Conservation (phyloP, 2,113 vertebrate species). For the Cyanoramphus novaezelandiae region DNA sequence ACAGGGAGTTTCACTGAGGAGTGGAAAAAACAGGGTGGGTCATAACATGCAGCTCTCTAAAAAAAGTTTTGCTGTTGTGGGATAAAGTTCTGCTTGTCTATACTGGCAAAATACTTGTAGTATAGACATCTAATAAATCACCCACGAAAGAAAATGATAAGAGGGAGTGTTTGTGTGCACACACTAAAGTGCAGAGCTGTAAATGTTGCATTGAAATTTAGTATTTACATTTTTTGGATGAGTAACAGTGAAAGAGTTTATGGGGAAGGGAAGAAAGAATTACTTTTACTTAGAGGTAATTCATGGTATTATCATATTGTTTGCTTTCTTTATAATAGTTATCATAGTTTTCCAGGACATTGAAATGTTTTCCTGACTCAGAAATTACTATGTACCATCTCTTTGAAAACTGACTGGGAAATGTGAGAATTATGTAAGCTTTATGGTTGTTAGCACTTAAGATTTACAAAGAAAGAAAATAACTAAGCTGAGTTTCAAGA, state of each 20-base stretch:
- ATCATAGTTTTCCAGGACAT: neutral
- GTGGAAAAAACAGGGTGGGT: constrained; percentile 16
- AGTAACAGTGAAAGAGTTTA: neutral
- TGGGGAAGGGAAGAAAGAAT: neutral
- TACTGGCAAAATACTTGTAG: constrained; percentile 18
- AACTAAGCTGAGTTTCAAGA: neutral
- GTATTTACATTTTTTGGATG: neutral
- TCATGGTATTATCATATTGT: neutral
- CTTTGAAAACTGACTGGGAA: neutral
- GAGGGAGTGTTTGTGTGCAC: constrained; percentile 20
- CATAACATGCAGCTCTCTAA: neutral
- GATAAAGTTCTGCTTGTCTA: constrained; percentile 29
- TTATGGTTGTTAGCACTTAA: neutral
- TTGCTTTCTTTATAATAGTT: neutral
- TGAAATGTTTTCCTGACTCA: neutral
- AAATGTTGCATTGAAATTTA: neutral
- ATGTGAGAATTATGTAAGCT: neutral
- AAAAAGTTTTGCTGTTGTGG: neutral
- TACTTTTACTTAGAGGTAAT: neutral
- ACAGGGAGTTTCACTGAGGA: constrained; percentile 20
- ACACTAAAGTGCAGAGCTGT: neutral
- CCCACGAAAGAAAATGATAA: neutral
- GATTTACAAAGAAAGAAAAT: neutral
- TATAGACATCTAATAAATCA: constrained; percentile 14
- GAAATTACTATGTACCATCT: neutral